Conservation (phyloP, 1,140 invertebrate species). For the Drepana arcuata region DNA sequence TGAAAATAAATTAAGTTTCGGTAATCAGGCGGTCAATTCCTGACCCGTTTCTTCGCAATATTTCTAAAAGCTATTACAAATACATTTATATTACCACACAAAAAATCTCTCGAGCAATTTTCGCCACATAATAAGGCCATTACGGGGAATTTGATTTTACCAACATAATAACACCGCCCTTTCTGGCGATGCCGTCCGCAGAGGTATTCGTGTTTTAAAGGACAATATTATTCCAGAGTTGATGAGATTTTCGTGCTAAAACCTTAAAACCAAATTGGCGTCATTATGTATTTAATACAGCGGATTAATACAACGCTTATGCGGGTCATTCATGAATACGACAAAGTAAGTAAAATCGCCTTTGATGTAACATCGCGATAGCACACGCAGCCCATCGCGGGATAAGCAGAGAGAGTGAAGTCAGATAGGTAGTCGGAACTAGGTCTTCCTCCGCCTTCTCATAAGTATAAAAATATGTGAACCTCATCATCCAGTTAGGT, state of each 20-base stretch:
- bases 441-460: no score
- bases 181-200: constrained; percentile 50
- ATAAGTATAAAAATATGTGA: no score
- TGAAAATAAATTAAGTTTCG: constrained; percentile 70
- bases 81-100: constrained; percentile 69
- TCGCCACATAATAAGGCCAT: constrained; percentile 70
- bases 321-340: no score
- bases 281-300: constrained; percentile 57
- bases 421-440: no score
- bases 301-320: constrained; percentile 44
- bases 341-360: no score
- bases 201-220: constrained; percentile 57
- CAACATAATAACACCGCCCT: constrained; percentile 69
- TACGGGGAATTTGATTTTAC: constrained; percentile 71
- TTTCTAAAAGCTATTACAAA: constrained; percentile 71
- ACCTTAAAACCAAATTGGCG: constrained; percentile 61
- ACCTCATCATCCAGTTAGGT: no score
- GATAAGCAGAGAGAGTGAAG: no score
- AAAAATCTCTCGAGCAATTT: constrained; percentile 69
- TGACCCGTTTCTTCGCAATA: constrained; percentile 64
- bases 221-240: constrained; percentile 61
- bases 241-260: constrained; percentile 68
- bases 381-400: no score
- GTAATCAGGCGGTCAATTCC: constrained; percentile 61
- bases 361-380: no score